phyloP scores from a whole-genome alignment of 2,888 invertebrate species.

The Alitta virens region DNA sequence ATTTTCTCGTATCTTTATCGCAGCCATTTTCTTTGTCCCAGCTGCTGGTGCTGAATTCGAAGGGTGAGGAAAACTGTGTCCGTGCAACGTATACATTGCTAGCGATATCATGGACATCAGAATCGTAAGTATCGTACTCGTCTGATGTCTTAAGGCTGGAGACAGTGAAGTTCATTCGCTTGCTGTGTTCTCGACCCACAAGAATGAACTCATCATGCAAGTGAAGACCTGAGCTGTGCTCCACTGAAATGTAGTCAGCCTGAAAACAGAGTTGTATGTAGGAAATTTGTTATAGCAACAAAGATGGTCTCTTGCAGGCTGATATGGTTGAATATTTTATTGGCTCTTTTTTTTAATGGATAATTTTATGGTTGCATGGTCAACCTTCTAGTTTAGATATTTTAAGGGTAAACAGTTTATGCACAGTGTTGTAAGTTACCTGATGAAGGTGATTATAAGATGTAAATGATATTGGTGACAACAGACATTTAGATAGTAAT shows the following conservation, averaged over 20 bases:
- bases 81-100: slow-evolving; percentile 22
- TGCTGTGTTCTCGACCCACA: slow-evolving; percentile 17
- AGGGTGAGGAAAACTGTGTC: slow-evolving; percentile 44
- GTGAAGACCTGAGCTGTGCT: slow-evolving; percentile 27
- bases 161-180: slow-evolving; percentile 17
- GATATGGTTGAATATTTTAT: no score
- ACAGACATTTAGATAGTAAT: no score
- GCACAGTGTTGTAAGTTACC: no score
- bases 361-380: no score
- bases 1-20: slow-evolving; percentile 21
- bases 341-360: no score
- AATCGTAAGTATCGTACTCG: slow-evolving; percentile 1
- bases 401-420: no score
- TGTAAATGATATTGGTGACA: no score
- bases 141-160: slow-evolving; percentile 2
- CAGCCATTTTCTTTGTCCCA: slow-evolving; percentile 24
- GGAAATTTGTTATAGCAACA: no score
- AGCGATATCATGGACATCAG: slow-evolving; percentile 15
- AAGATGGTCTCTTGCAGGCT: no score
- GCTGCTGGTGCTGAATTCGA: slow-evolving; percentile 31
- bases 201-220: slow-evolving; percentile 42
- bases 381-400: no score
- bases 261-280: background rate
- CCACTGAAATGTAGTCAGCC: slow-evolving; percentile 35
- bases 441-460: no score